Conservation (phyloP, 2,797 vertebrate species). For the Peromyscus eremicus region DNA sequence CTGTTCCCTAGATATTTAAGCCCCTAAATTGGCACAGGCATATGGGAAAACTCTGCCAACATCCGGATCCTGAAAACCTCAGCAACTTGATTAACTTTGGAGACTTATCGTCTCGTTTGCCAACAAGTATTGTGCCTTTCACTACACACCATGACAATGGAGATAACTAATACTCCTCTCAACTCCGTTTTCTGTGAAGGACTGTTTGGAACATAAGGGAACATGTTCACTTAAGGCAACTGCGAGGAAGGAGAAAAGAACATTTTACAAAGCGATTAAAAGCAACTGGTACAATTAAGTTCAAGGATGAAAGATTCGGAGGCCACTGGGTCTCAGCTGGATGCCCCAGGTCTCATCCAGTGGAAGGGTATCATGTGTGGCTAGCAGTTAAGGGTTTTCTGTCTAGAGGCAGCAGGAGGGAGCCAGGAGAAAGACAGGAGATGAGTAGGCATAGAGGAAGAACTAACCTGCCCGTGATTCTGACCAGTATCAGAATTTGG, state of each 20-base stretch:
- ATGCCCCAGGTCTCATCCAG: background rate
- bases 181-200: background rate
- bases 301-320: background rate
- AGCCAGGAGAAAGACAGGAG: background rate
- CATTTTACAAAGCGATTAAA: constrained; percentile 59
- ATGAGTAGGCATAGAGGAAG: background rate
- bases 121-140: constrained; percentile 44
- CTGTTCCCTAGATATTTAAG: constrained; percentile 58
- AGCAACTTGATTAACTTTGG: constrained; percentile 72
- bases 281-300: constrained; percentile 16
- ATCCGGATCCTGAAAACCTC: constrained; percentile 67
- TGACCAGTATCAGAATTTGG: background rate
- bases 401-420: constrained; percentile 1
- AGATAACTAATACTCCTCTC: constrained; percentile 28
- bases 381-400: constrained; percentile 1
- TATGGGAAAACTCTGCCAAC: constrained; percentile 67
- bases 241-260: constrained; percentile 31
- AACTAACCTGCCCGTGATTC: constrained; percentile 19
- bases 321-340: background rate
- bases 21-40: constrained; percentile 48
- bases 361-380: background rate
- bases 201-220: background rate
- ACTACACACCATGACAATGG: background rate
- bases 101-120: constrained; percentile 49
- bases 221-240: background rate